phyloP scores from a whole-genome alignment of 2,113 vertebrate species.

The Ailuropoda melanoleuca region DNA sequence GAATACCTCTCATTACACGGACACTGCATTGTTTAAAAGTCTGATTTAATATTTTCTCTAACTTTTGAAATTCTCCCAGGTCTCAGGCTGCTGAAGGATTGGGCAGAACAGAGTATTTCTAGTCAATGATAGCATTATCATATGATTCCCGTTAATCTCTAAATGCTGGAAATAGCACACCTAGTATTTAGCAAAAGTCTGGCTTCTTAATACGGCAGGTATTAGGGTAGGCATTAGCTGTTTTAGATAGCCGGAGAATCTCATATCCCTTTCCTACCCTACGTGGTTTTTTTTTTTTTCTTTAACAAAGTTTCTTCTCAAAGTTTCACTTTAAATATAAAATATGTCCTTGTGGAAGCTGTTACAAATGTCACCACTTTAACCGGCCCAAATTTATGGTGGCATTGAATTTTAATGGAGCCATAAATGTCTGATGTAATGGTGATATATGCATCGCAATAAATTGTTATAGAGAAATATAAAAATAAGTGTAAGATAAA shows the following conservation, averaged over 20 bases:
- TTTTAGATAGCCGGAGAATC: conserved; percentile 42
- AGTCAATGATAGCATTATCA: conserved; percentile 33
- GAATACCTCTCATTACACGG: background rate
- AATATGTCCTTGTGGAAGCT: conserved; percentile 89
- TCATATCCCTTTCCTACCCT: conserved; percentile 20
- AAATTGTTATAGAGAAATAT: conserved; percentile 88
- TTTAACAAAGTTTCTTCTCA: conserved; percentile 84
- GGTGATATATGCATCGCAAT: conserved; percentile 86
- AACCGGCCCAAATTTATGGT: conserved; percentile 87
- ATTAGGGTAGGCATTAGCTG: background rate
- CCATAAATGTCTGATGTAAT: conserved; percentile 88
- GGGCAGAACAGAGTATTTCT: background rate
- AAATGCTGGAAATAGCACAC: conserved; percentile 48
- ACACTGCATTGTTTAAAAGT: background rate
- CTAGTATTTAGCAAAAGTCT: conserved; percentile 44
- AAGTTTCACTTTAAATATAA: conserved; percentile 89
- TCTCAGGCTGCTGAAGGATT: background rate
- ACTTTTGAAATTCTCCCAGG: conserved; percentile 34
- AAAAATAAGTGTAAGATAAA: conserved; percentile 90
- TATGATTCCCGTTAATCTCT: conserved; percentile 44
- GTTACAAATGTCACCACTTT: conserved; percentile 89
- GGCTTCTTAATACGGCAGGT: background rate
- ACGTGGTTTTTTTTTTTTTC: conserved; percentile 62
- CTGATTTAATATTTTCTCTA: conserved; percentile 51
- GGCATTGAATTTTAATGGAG: conserved; percentile 89